Base-by-base conservation (phyloP, 1,140 invertebrate species). In the Penaeus indicus region DNA sequence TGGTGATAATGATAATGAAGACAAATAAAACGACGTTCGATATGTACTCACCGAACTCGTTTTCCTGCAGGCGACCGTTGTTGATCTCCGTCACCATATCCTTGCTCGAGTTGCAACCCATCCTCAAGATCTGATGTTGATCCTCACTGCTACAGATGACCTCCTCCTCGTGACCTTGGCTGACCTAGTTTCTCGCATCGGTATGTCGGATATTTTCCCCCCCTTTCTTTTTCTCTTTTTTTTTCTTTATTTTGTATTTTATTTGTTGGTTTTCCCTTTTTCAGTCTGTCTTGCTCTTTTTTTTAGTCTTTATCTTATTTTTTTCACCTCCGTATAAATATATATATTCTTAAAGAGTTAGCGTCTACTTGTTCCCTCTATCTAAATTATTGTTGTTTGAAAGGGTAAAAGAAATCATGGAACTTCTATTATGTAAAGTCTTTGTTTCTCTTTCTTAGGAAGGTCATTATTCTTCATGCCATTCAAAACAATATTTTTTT, bases 31-130 rank as follows among this genome's bases (percentile, higher is more conserved):
- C 16, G 54, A 54, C 54, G 7, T 42, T 8, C 38, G 38, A 42
- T 32, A 38, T n/a, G 62, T 60, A 85, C 84, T 85, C 75, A 85
- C 84, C 84, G 61, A 78, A 85, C 13, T 85, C 54, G 54, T 85
- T 85, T 25, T 85, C 75, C 84, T 85, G 84, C 16, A 85, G n/a
- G 61, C 47, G 25, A 19, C 61, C 75, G 61, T 79, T 85, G 60
- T 85, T 67, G 25, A 85, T 85, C 13, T 67, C 72, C 13, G 84
- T 85, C 47, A 85, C 84, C n/a, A 85, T 25, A 19, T 85, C 84
- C 72, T 85, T 85, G 72, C 84, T 85, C 25, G 84, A 85, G 27
- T 19, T 78, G 22, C 84, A 85, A 11, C 84, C 84, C 84, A 85
- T 85, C 22, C 75, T 85, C 72, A 54, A 54, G 54, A 54, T 13